Percentiles rank a stretch among this genome's conserved stretches.
Conservation (phyloP, 2,888 invertebrate species). For the Tachina lurida region DNA sequence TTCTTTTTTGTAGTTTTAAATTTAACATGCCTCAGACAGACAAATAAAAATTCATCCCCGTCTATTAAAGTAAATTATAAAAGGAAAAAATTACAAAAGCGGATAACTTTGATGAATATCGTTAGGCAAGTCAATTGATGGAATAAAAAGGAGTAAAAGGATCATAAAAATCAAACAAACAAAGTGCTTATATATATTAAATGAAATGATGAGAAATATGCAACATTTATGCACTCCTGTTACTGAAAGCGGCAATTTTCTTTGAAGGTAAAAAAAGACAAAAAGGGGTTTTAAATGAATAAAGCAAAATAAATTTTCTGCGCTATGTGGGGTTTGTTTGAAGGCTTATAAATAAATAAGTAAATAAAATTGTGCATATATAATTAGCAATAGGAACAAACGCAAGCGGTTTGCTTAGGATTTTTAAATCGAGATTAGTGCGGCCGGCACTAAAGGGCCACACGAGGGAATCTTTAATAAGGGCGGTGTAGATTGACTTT, state of each 20-base stretch:
- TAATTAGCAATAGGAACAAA: too few species aligned
- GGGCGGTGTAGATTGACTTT: too few species aligned
- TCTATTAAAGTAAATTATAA: conserved; percentile 4
- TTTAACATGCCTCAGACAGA: conserved; percentile 29
- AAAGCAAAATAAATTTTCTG: too few species aligned
- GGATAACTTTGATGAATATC: conserved; percentile 36
- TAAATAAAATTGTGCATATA: too few species aligned
- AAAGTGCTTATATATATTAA: neutral
- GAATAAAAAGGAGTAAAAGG: neutral
- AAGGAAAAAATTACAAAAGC: neutral
- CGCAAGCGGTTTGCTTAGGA: too few species aligned
- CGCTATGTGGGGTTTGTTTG: too few species aligned
- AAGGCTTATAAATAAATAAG: too few species aligned
- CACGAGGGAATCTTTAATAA: too few species aligned
- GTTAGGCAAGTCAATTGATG: conserved; percentile 17
- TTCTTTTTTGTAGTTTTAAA: neutral
- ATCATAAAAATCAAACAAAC: conserved; percentile 10
- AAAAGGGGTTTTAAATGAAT: neutral
- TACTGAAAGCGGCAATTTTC: conserved; percentile 51
- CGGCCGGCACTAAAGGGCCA: too few species aligned
- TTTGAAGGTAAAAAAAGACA: conserved; percentile 27
- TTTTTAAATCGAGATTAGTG: too few species aligned
- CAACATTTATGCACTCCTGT: conserved; percentile 46
- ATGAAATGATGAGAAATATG: neutral
- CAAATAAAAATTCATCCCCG: conserved; percentile 29